Evolutionary conservation across 30 jellyfish, hydroid and myxozoan species (phyloP), one percentile per base, ranked within the genome.

Genomic region (Phacellophora camtschatica): DNA sequence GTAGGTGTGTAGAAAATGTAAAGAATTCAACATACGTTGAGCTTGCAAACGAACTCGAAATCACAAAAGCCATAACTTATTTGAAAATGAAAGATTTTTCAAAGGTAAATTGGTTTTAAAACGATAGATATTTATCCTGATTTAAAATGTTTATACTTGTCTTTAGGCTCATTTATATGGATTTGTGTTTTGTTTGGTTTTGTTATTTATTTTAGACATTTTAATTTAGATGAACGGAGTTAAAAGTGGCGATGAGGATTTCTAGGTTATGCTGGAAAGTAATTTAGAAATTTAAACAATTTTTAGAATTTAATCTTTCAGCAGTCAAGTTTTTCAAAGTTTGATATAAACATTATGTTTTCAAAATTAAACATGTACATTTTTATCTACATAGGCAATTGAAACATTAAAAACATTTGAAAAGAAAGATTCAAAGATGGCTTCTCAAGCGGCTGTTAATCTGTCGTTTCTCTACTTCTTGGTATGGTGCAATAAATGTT

Each of bases 381-480:
- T 65, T 18, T n/a, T 6, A 20, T 35, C 27, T 28, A 45, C 28
- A 22, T 28, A 94, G 99, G 99, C 99, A 10, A 58, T 90, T 13
- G 97, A 94, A 32, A 87, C 96, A 0, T 66, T 94, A 39, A 94
- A 94, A 54, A 79, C 90, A 29, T 94, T 94, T 69, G 99, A 94
- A 61, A 94, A 94, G 96, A 94, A 88, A 55, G 96, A 88, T 56
- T 77, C 99, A 6, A 94, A 88, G 73, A 94, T 94, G 99, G 98
- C 96, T 15, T 94, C 99, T 11, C 99, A 94, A 75, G 99, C 99
- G 11, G 96, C 99, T 35, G 96, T 88, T 13, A 94, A 94, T 57
- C 74, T 94, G 62, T 87, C 99, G 7, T 94, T 94, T 87, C 81
- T 94, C 62, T 88, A 94, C 48, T 88, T 94, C 31, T 50, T 76